A percentile compares a stretch with the other conserved stretches of the same genome.
Evolutionary conservation across 1,140 invertebrate species (phyloP).

Genomic region (honey bee (Apis mellifera)): DNA sequence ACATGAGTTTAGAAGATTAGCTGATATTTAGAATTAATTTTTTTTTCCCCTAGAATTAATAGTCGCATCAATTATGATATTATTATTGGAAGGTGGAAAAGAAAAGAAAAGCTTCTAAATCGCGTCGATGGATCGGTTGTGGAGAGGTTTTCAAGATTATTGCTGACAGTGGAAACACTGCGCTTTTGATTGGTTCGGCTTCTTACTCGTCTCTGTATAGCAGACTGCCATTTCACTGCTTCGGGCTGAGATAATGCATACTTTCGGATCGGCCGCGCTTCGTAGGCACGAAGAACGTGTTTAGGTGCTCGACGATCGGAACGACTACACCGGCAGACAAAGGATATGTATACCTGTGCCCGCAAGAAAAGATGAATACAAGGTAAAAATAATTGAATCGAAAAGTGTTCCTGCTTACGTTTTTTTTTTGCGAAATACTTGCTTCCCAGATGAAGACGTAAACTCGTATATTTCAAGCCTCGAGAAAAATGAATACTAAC

Average conservation of each 20-base stretch:
- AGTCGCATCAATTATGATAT: no score
- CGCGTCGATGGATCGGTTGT: no score
- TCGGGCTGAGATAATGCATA: conserved; percentile 60
- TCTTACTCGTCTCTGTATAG: conserved; percentile 24
- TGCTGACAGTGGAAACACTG: conserved; percentile 19
- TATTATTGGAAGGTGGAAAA: no score
- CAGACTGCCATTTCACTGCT: conserved; percentile 38
- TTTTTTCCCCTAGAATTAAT: no score
- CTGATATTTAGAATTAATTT: no score
- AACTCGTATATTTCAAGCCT: not conserved
- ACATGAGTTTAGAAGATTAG: no score
- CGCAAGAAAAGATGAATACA: conserved; percentile 46
- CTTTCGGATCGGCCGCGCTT: conserved; percentile 53
- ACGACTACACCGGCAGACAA: conserved; percentile 61
- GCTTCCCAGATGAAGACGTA: conserved; percentile 43
- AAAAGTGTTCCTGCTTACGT: conserved; percentile 50
- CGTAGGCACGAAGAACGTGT: conserved; percentile 62
- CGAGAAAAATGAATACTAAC: not conserved
- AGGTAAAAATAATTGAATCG: conserved; percentile 63
- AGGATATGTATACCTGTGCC: conserved; percentile 52
- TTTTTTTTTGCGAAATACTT: conserved; percentile 55
- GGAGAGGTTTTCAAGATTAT: conserved; percentile 21
- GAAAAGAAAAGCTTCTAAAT: no score
- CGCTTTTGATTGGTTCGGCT: conserved; percentile 29
- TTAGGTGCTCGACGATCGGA: conserved; percentile 65